Evolutionary conservation across 2,888 invertebrate genomes (phyloP).

Genomic region (Cantharis rustica): DNA sequence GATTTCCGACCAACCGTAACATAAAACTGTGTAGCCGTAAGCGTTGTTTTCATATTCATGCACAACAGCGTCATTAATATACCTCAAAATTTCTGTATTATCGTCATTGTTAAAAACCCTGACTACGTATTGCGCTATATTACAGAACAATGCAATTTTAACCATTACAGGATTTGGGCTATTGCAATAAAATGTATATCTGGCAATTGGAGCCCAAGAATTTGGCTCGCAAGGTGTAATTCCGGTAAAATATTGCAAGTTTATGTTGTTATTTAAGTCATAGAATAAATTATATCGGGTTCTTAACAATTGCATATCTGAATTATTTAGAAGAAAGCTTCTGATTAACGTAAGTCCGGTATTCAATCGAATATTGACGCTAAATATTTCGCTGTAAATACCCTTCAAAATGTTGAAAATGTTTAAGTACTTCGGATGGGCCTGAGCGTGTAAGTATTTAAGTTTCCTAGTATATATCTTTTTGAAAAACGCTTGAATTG

Average conservation of each 20-base stretch:
- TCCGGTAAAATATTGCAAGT: conserved; percentile 36
- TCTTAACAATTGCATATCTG: conserved; percentile 25
- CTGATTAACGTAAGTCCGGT: conserved; percentile 39
- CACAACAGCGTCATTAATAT: conserved; percentile 40
- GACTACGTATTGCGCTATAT: conserved; percentile 39
- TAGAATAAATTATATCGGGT: conserved; percentile 36
- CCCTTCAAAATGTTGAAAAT: conserved; percentile 41
- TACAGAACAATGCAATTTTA: conserved; percentile 43
- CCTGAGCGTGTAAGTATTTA: conserved; percentile 36
- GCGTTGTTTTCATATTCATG: conserved; percentile 40
- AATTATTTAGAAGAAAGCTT: conserved; percentile 38
- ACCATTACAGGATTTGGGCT: conserved; percentile 31
- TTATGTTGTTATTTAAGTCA: conserved; percentile 40
- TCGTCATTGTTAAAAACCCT: conserved; percentile 50
- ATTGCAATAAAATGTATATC: conserved; percentile 43
- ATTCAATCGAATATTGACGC: conserved; percentile 33
- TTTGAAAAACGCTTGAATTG: conserved; percentile 47
- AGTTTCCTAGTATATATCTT: conserved; percentile 40
- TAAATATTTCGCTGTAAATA: conserved; percentile 42
- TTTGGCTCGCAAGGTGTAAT: conserved; percentile 10
- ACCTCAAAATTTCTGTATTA: conserved; percentile 39
- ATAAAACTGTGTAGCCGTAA: conserved; percentile 49
- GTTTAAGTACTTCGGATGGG: conserved; percentile 35
- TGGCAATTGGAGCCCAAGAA: conserved; percentile 42
- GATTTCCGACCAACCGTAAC: conserved; percentile 45